Percentiles rank a stretch among this genome's conserved stretches.
These are phyloP conservation scores for Drosophila melanosoma DNA, from an alignment of 2,888 invertebrate species.

Conservation along the genomic window DNA sequence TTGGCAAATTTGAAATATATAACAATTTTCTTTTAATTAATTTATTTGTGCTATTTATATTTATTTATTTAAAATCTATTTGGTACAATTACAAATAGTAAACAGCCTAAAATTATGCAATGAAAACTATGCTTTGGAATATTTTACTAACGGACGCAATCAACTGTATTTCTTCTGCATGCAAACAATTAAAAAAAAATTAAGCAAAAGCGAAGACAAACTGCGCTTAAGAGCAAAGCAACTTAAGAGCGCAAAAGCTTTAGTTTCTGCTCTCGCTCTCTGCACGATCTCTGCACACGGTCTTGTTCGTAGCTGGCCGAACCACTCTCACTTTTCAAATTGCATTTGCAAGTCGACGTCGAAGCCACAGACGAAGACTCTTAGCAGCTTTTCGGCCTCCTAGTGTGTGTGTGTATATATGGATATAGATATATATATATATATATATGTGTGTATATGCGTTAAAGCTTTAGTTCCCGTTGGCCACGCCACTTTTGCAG, in stretches of 20 bases:
- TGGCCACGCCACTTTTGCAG: constrained; percentile 59
- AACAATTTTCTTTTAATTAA: neutral
- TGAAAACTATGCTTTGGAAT: neutral
- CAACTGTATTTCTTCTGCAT: constrained; percentile 68
- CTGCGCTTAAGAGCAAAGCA: constrained; percentile 20
- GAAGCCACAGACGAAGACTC: constrained; percentile 11
- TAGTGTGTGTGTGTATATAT: neutral
- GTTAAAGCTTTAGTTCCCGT: constrained; percentile 73
- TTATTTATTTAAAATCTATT: neutral
- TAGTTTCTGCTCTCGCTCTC: neutral
- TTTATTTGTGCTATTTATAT: neutral
- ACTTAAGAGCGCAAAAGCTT: constrained; percentile 60
- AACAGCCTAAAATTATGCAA: constrained; percentile 73
- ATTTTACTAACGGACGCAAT: constrained; percentile 11
- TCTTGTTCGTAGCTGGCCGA: constrained; percentile 21
- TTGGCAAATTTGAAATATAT: neutral
- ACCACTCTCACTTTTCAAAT: constrained; percentile 65
- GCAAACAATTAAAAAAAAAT: constrained; percentile 76
- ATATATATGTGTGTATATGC: neutral
- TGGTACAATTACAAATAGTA: neutral
- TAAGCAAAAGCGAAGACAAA: constrained; percentile 49
- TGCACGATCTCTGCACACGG: neutral
- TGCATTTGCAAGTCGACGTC: constrained; percentile 33
- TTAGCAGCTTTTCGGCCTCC: constrained; percentile 39
- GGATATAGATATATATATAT: neutral